Base-by-base conservation (phyloP, 1,140 invertebrate species). In the Musca domestica region DNA sequence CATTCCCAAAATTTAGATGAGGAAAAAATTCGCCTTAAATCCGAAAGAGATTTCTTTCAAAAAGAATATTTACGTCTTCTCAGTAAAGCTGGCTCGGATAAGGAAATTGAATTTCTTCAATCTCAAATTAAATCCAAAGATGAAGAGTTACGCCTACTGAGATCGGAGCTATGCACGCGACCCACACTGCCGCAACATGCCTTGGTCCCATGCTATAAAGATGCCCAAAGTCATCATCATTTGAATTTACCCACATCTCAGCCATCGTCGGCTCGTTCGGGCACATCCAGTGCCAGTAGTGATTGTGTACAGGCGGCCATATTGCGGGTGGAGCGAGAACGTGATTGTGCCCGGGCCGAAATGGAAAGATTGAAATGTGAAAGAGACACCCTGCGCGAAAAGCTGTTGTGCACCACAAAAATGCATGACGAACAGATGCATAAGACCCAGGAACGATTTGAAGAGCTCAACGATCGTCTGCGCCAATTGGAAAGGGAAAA, bases 51-150 rank as follows among this genome's bases (percentile, higher is more conserved):
- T 25, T 81, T 81, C 64, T 81, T 78, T 23, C 77, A 81, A 30
- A 81, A 76, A 56, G 80, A 81, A 67, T 81, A 80, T n/a, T 63
- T 81, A 9, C 72, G 76, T 0, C 65, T 78, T 1, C 69, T 81
- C 20, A 52, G 66, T 20, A 81, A 79, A 67, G 67, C 71, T 0
- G 75, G 76, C 5, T 78, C 76, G 0, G 76, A 80, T 5, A 70
- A 71, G 1, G 75, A 81, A 56, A 66, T 81, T 14, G 75, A 75
- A 20, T 79, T 81, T 25, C 46, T 81, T 49, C 74, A 78, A 22
- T 56, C 71, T 0, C 78, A 81, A 74, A 74, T 81, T n/a, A 73
- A 78, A 63, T 77, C 75, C 2, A 81, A 81, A 47, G 78, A 81
- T n/a, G 78, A 81, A 4, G 78, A 81, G 34, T 48, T 81, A 0